These are phyloP conservation scores for Eulithis testata DNA, from an alignment of 2,888 invertebrate genomes.

Conservation along the genomic window DNA sequence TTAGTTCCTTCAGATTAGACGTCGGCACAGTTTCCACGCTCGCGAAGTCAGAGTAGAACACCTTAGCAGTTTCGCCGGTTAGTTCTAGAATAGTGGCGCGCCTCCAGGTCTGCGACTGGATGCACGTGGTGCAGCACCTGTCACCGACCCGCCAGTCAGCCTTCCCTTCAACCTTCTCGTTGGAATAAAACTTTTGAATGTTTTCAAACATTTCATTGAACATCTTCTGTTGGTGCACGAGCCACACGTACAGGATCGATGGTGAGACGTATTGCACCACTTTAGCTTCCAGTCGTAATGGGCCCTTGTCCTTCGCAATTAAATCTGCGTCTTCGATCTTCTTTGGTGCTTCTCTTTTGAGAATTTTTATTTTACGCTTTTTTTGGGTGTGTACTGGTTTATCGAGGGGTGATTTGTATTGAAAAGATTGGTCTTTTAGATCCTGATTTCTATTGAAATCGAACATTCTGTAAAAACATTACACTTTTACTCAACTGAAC, in stretches of 20 bases:
- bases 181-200: constrained; percentile 82
- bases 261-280: constrained; percentile 82
- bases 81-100: constrained; percentile 81
- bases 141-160: constrained; percentile 80
- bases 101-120: constrained; percentile 85
- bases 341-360: constrained; percentile 48
- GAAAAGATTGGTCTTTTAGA: constrained; percentile 56
- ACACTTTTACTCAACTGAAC: not conserved
- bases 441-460: constrained; percentile 60
- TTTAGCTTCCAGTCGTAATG: constrained; percentile 77
- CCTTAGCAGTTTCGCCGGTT: constrained; percentile 66
- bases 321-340: constrained; percentile 53
- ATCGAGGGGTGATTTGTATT: constrained; percentile 57
- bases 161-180: constrained; percentile 50
- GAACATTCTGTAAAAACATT: constrained; percentile 57
- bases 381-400: constrained; percentile 36
- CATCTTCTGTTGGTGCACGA: constrained; percentile 72
- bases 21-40: constrained; percentile 75
- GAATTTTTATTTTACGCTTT: constrained; percentile 47
- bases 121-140: constrained; percentile 73
- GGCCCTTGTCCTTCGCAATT: constrained; percentile 76
- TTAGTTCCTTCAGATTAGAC: constrained; percentile 78
- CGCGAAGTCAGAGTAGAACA: constrained; percentile 89
- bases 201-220: constrained; percentile 76
- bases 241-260: constrained; percentile 85